Base-by-base conservation (phyloP, 1,140 invertebrate species). In the Drosophila prosaltans region DNA sequence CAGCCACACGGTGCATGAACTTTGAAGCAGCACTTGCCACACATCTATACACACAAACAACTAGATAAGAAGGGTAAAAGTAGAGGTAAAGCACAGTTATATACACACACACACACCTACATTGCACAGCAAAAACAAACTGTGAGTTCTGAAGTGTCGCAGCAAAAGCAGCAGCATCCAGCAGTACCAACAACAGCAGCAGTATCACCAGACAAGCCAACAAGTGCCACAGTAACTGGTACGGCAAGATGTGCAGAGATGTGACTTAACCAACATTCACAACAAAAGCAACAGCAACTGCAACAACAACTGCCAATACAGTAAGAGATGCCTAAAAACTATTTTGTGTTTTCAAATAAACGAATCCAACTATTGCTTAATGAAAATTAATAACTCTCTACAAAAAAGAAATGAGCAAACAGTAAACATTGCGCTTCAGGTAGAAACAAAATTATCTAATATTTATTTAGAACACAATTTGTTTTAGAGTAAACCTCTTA, bases 21-120 rank as follows among this genome's bases (percentile, higher is more conserved):
- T 90, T 85, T 90, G 70, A 68, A 90, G 86, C 72, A 90, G 81
- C 85, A 90, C 85, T 90, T 90, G 67, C 79, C 45, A 8, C 45
- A 51, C 45, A 51, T 51, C 45, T 51, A 51, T n/a, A 78, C 72
- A 51, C 72, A 81, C 65, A 73, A 62, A 66, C 40, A 55, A 63
- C 45, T 21, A 26, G 30, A 2, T 60, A 51, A 24, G 67, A 21
- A 28, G 36, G 21, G 45, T 24, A 11, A 16, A 48, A 16, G 4
- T 6, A 21, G 43, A 9, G 69, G 3, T 39, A 32, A 30, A 58
- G 55, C n/a, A 16, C 60, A 64, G 78, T 48, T 86, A 69, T 5
- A 36, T 0, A 36, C 32, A 36, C 32, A 36, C 32, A 36, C 32
- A 36, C 32, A 36, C 32, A 79, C 79, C 82, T 82, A 76, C 67